Base-by-base conservation (phyloP, 2,113 vertebrate genomes). In the Salvator merianae region DNA sequence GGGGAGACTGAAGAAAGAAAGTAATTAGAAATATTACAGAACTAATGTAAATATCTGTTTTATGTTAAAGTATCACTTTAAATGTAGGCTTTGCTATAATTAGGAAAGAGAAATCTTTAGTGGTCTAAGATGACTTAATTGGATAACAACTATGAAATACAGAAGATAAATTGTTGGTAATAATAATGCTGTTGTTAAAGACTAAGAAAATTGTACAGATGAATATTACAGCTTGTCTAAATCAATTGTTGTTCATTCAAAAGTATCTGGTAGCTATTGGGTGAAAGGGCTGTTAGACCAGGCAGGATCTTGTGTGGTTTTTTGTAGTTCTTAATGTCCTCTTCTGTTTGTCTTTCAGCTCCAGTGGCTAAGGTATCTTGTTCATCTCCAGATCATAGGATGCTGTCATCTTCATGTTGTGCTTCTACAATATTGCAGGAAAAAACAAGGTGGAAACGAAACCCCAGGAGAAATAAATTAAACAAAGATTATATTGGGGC, bases 401-500 rank as follows among this genome's bases (percentile, higher is more conserved):
- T 10, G 5, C 78, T 18, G 3, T 22, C 50, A 1, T 24, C 68
- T 63, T n/a, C 40, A 40, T n/a, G 5, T 32, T 50, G 9, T 36
- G 18, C 50, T 72, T 55, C 43, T 66, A 55, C 65, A 72, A 73
- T 32, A n/a, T 16, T 59, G 13, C 22, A 38, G 28, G 28, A 63
- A 6, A 68, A 43, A 50, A 72, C 40, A 10, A 87, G 83, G 28
- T n/a, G 68, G 80, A 82, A 38, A 85, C 34, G 76, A 82, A 85
- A 71, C 47, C 32, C 24, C 40, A 74, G 50, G 50, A 85, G 53
- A 71, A 69, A 74, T 30, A 87, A 87, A 24, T 12, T 87, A 50
- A 85, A n/a, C 69, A 91, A 91, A 85, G 30, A 62, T 36, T 74
- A 81, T 14, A 89, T 91, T 71, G 76, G 87, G 1, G 22, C 53